phyloP scores from a whole-genome alignment of 2,113 vertebrate genomes.

The Mastomys coucha region DNA sequence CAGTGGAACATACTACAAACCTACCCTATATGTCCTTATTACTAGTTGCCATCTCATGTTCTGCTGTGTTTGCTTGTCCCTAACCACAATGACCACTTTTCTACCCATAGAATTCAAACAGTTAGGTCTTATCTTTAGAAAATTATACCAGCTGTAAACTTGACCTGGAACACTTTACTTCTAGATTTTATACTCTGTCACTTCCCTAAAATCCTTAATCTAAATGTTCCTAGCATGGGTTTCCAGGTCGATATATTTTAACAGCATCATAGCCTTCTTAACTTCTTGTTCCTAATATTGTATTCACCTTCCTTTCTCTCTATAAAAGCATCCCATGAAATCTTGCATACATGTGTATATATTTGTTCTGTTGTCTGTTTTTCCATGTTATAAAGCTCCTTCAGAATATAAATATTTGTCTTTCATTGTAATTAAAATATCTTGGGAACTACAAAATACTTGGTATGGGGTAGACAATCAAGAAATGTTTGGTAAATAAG shows the following conservation, averaged over 20 bases:
- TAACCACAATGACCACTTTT: neutral
- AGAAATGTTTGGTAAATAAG: neutral
- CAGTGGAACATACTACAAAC: rapidly evolving
- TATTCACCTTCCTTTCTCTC: neutral
- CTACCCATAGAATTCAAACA: neutral
- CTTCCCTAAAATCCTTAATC: neutral
- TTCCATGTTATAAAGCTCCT: neutral
- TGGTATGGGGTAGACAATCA: neutral
- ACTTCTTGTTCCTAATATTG: neutral
- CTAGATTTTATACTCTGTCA: neutral
- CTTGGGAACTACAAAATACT: neutral
- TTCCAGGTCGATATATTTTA: neutral
- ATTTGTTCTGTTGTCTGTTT: neutral
- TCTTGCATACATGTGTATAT: neutral
- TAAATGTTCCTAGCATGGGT: neutral
- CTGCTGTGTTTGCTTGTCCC: neutral
- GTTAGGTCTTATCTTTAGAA: neutral
- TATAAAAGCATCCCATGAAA: neutral
- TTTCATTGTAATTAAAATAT: neutral
- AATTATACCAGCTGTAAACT: neutral
- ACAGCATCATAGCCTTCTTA: rapidly evolving
- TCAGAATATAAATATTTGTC: neutral
- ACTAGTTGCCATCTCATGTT: neutral
- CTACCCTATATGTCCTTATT: rapidly evolving
- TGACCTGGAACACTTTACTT: neutral